Evolutionary conservation across 2,888 invertebrate species (phyloP), one percentile per base, ranked within the genome.

Genomic region (Euzetes globulus): DNA sequence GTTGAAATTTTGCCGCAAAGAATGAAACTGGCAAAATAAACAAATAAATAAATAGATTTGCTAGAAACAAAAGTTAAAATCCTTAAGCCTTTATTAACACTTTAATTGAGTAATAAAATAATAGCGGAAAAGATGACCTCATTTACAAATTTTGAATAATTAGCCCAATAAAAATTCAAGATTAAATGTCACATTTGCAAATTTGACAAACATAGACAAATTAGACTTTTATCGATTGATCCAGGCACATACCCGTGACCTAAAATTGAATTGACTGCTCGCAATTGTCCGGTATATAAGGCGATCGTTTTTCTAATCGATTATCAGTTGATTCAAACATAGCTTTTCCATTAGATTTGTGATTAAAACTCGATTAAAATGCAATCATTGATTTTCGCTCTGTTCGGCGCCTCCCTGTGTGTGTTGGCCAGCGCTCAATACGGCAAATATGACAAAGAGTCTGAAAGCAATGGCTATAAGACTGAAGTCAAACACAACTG

Each of bases 11-110:
- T 3, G 13, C 17, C 17, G 47, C 17, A 15, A 15, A 47, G 3
- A 47, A 41, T 41, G 11, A 9, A 47, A 47, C 13, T 9, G 15
- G 15, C 47, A 47, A 15, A 47, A 4, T 33, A n/a, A 33, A 33
- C 7, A 33, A 33, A 33, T 7, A 33, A 33, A 33, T 33, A 9
- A 47, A 9, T 15, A 52, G 19, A 19, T 6, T 52, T 52, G 52
- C 19, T 19, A 5, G 19, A 19, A 25, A 55, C n/a, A n/a, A n/a
- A 6, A 29, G 68, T 45, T 22, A 22, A 41, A 41, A 45, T 68
- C 68, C 68, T 68, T 68, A 68, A 29, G 5, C 22, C 68, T 45
- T 45, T 45, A 68, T 68, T 68, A 41, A 22, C 68, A 68, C 22
- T 68, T n/a, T n/a, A 19, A 45, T 60, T 25, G 15, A 60, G 27